Evolutionary conservation across 2,797 vertebrate species (phyloP), one percentile per base, ranked within the genome.

Genomic region (Capromys pilorides): DNA sequence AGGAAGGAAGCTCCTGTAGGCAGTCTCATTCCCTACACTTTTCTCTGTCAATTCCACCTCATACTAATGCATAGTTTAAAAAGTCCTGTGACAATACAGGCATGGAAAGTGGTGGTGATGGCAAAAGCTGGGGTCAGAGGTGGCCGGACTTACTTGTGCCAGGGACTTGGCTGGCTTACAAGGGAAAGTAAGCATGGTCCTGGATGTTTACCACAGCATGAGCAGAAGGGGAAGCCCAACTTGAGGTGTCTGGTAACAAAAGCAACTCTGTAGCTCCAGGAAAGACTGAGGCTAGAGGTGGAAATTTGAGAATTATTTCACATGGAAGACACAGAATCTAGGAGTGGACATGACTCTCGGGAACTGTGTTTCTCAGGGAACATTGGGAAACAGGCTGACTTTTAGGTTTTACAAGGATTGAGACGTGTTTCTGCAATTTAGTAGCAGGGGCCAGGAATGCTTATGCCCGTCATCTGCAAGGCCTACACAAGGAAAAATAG

Each of bases 91-190:
- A 64, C 31, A 49, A 33, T 33, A 19, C 45, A 11, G 5, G 33
- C 45, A 79, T 62, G 39, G 18, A 73, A 39, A 31, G 49, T 2
- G 26, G 21, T 4, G 18, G 21, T 61, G 10, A 45, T 3, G 18
- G 51, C 13, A 54, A 61, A 12, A 21, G 18, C 4, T 86, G 31
- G 51, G 28, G 12, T 36, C 6, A 45, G 80, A 45, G 9, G 19
- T 0, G 45, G 64, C 81, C 33, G 49, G 39, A 22, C 45, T 91
- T 33, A 39, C 77, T 39, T 64, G 67, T 1, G 22, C 24, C 9
- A 19, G 5, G 33, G 49, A 10, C 1, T 0, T 2, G 13, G 26
- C 21, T 5, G 14, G 33, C 21, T 24, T 1, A 1, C 18, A 49
- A 86, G 16, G 33, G 9, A 71, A 73, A 45, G 64, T 19, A 69